Percentiles rank a stretch among this genome's conserved stretches.
Evolutionary conservation across 92 coral and sea anemone genomes (phyloP).

Genomic region (Zoanthus gigantus): DNA sequence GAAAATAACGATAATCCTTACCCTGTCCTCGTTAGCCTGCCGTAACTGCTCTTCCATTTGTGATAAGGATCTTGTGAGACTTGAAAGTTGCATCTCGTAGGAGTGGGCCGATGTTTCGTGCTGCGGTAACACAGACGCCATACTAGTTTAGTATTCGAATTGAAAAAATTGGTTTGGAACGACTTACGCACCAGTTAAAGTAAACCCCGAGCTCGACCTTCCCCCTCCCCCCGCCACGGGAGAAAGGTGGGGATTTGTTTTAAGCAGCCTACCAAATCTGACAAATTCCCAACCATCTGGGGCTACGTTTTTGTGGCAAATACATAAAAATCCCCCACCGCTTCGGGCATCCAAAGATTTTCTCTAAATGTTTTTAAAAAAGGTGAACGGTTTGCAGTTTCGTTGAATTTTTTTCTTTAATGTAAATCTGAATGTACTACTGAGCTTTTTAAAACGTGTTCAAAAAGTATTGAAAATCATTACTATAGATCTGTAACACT

Average conservation of each 20-base stretch:
- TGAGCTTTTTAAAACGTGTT: slow-evolving; percentile 10
- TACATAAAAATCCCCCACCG: background rate
- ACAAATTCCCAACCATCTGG: background rate
- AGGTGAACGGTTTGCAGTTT: slow-evolving; percentile 7
- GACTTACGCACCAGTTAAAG: background rate
- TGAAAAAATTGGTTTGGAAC: too few species aligned
- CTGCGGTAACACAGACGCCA: slow-evolving; percentile 49
- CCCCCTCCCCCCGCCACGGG: background rate
- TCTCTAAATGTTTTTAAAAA: background rate
- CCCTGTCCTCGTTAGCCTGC: slow-evolving; percentile 97
- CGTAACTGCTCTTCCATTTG: slow-evolving; percentile 99
- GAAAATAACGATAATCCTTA: slow-evolving; percentile 12
- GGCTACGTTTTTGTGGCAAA: background rate
- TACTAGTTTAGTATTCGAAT: background rate
- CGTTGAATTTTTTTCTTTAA: slow-evolving; percentile 24
- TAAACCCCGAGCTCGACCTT: background rate
- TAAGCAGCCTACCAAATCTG: background rate
- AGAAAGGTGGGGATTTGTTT: background rate
- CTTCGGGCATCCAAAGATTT: background rate
- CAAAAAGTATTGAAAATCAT: background rate
- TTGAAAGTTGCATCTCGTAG: slow-evolving; percentile 94
- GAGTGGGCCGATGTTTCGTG: slow-evolving; percentile 81
- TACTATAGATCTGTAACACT: background rate
- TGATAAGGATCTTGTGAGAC: slow-evolving; percentile 91
- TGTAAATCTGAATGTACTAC: background rate